Conservation (phyloP, 2,888 invertebrate genomes). For the Endotricha flammealis region DNA sequence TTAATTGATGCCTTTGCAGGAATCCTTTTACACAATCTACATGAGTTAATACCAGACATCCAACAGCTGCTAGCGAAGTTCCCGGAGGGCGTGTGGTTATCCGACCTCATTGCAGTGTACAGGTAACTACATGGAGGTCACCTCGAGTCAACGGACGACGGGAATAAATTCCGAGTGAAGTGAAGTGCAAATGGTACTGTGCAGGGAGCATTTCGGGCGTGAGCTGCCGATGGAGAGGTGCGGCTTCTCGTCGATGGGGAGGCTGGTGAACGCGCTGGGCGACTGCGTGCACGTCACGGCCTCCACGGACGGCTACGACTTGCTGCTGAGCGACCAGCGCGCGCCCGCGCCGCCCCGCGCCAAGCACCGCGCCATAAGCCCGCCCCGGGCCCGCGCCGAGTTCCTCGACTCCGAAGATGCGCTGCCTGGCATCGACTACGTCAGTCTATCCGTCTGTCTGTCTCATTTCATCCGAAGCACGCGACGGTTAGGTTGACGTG, state of each 20-base stretch:
- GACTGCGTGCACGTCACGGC: constrained; percentile 27
- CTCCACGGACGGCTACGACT: constrained; percentile 31
- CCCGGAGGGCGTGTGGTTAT: constrained; percentile 66
- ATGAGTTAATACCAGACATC: constrained; percentile 43
- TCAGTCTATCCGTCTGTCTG: no score
- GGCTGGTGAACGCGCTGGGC: constrained; percentile 39
- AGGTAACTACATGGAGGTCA: no score
- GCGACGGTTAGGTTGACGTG: no score
- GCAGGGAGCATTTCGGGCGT: constrained; percentile 45
- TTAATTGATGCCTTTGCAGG: no score
- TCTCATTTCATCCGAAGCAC: no score
- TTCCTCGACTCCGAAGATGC: constrained; percentile 45
- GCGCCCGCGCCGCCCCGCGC: constrained; percentile 11
- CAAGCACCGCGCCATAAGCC: constrained; percentile 13
- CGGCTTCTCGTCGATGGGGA: constrained; percentile 50
- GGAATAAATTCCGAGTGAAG: neutral
- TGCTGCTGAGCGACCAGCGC: constrained; percentile 24
- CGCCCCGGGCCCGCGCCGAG: constrained; percentile 11
- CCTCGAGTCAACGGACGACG: neutral
- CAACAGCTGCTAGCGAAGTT: constrained; percentile 43
- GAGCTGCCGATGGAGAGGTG: constrained; percentile 48
- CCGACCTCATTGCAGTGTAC: constrained; percentile 58
- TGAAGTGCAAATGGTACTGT: no score
- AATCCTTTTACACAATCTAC: no score
- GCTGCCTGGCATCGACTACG: constrained; percentile 48